Base-by-base conservation (phyloP, 2,888 invertebrate genomes). In the Pinctada fucata region DNA sequence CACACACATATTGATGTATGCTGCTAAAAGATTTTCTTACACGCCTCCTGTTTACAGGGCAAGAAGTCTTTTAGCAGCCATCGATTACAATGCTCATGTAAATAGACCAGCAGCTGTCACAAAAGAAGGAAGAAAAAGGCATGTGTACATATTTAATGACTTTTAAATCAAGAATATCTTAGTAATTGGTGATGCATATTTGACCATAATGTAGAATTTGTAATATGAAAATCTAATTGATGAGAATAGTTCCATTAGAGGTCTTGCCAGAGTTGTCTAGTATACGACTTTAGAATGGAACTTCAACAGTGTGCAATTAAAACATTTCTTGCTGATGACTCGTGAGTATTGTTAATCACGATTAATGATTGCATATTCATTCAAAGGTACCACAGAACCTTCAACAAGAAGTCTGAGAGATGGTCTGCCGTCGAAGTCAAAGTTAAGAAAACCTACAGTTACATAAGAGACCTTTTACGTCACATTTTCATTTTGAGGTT, bases 41-140 rank as follows among this genome's bases (percentile, higher is more conserved):
- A 79, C 74, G 3, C 79, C 81, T n/a, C 76, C 81, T 50, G 81
- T 81, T 8, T 79, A 81, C 76, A 72, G 76, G 8, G 81, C 73
- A 13, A 75, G 81, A 49, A 81, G 76, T 48, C 31, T 73, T 6
- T 58, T 81, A 47, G 81, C 81, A 48, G 81, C 81, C 10, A 31
- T 81, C 45, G 79, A 81, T 70, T 73, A 81, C 51, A 81, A 81
- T 67, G 16, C 13, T 5, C 72, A 81, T 52, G 31, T 78, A 10
- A 49, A 73, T 31, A 64, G 78, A 68, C 72, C 68, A 52, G 13
- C 31, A 16, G 6, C 64, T 13, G 49, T 50, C 4, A 70, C 70
- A 16, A 73, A 69, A 65, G 71, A 70, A 76, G 74, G 70, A 47
- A 49, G 10, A 8, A 68, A 65, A 52, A 77, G 70, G 70, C 69